These are phyloP conservation scores for Antheraea mylitta DNA, from an alignment of 1,140 invertebrate genomes.

Conservation along the genomic window DNA sequence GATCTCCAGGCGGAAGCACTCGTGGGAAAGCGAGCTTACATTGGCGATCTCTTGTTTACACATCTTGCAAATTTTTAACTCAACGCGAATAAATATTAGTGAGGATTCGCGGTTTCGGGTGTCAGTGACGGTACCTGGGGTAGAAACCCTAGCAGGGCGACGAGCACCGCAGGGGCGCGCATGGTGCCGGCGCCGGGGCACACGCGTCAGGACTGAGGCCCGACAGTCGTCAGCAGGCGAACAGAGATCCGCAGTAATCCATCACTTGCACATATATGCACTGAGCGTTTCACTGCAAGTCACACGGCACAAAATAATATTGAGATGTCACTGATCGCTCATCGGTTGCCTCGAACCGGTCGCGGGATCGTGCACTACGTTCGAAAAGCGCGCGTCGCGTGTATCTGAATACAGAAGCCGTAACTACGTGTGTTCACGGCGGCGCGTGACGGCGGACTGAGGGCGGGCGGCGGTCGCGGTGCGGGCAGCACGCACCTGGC, in stretches of 20 bases:
- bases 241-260: conserved; percentile 66
- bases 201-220: conserved; percentile 64
- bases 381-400: conserved; percentile 71
- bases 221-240: conserved; percentile 60
- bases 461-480: conserved; percentile 64
- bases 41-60: conserved; percentile 42
- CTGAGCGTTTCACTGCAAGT: conserved; percentile 73
- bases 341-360: conserved; percentile 66
- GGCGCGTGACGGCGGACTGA: conserved; percentile 72
- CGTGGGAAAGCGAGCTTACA: conserved; percentile 70
- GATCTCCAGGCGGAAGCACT: conserved; percentile 53
- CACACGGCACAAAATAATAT: conserved; percentile 65
- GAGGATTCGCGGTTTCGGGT: conserved; percentile 58
- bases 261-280: conserved; percentile 69
- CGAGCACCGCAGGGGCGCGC: conserved; percentile 74
- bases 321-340: conserved; percentile 70
- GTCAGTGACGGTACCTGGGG: conserved; percentile 67
- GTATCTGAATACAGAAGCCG: conserved; percentile 51
- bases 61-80: conserved; percentile 35
- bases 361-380: conserved; percentile 69
- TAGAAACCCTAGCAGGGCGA: conserved; percentile 76
- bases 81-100: conserved; percentile 53
- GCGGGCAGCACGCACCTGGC: conserved; percentile 68
- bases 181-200: conserved; percentile 71
- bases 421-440: conserved; percentile 56